Conservation (phyloP, 2,113 vertebrate genomes). For the Stomatorhinus ivindoensis region DNA sequence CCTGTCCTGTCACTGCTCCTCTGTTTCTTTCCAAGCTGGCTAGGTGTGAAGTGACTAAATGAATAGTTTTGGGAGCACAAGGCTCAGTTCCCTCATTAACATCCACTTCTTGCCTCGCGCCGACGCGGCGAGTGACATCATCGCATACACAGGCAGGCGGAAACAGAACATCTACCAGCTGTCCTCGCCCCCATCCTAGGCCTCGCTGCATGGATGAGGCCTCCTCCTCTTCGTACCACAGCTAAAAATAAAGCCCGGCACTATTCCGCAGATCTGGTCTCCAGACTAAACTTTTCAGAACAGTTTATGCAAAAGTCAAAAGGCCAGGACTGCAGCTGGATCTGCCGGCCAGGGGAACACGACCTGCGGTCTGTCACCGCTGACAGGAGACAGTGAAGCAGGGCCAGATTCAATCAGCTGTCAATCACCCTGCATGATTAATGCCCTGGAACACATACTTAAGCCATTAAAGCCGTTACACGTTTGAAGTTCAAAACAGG, state of each 20-base stretch:
- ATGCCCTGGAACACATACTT: conserved; percentile 19
- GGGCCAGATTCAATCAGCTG: conserved; percentile 21
- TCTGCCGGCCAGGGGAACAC: neutral
- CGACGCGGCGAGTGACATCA: neutral
- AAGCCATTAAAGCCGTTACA: conserved; percentile 12
- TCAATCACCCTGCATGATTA: conserved; percentile 21
- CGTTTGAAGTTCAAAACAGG: neutral
- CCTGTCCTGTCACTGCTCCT: neutral
- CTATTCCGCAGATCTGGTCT: conserved; percentile 16
- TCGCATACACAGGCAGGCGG: neutral
- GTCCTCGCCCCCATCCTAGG: neutral
- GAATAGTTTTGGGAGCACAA: neutral
- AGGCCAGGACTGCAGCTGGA: conserved; percentile 18
- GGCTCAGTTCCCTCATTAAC: neutral
- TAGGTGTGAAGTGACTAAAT: neutral
- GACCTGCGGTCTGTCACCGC: conserved; percentile 22
- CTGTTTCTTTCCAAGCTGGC: neutral
- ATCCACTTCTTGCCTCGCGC: neutral
- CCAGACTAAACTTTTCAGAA: conserved; percentile 36
- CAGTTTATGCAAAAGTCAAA: conserved; percentile 29
- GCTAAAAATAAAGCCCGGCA: conserved; percentile 22
- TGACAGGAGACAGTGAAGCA: conserved; percentile 19
- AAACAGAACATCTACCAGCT: neutral
- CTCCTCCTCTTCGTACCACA: neutral
- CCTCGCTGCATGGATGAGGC: neutral